Conservation (phyloP, 2,797 vertebrate genomes). For the Pelobates cultripes region DNA sequence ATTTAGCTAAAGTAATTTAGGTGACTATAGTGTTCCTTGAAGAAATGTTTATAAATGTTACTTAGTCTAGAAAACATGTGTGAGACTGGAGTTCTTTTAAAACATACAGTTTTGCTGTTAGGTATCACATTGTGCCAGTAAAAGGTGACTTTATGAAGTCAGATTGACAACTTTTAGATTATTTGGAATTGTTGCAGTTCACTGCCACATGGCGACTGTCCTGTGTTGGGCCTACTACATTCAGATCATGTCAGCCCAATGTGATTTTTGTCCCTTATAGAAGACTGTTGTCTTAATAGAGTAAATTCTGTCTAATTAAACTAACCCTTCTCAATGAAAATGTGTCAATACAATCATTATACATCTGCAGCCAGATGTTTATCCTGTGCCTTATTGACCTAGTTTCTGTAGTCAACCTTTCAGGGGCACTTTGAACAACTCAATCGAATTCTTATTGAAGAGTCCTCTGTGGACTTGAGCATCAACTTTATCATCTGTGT, state of each 20-base stretch:
- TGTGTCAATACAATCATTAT: neutral
- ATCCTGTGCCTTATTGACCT: conserved; percentile 1
- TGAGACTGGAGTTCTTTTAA: too few species aligned
- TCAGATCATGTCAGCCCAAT: neutral
- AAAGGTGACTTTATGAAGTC: too few species aligned
- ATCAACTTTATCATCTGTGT: conserved; percentile 31
- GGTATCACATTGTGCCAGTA: too few species aligned
- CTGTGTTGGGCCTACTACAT: neutral
- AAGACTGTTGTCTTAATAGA: neutral
- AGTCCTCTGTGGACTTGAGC: neutral
- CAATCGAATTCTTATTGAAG: conserved; percentile 40
- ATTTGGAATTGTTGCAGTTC: too few species aligned
- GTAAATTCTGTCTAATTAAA: conserved; percentile 2
- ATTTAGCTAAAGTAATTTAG: too few species aligned
- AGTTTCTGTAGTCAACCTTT: conserved; percentile 25
- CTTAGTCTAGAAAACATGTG: too few species aligned
- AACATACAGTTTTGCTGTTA: too few species aligned
- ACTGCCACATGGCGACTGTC: neutral
- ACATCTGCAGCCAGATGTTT: neutral
- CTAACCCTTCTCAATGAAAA: neutral
- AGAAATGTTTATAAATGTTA: too few species aligned
- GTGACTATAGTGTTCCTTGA: too few species aligned
- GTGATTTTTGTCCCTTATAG: neutral
- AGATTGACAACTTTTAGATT: too few species aligned
- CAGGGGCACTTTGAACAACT: conserved; percentile 34